These are phyloP conservation scores for Ctenosaura bakeri DNA, from an alignment of 2,797 vertebrate species.

Conservation along the genomic window DNA sequence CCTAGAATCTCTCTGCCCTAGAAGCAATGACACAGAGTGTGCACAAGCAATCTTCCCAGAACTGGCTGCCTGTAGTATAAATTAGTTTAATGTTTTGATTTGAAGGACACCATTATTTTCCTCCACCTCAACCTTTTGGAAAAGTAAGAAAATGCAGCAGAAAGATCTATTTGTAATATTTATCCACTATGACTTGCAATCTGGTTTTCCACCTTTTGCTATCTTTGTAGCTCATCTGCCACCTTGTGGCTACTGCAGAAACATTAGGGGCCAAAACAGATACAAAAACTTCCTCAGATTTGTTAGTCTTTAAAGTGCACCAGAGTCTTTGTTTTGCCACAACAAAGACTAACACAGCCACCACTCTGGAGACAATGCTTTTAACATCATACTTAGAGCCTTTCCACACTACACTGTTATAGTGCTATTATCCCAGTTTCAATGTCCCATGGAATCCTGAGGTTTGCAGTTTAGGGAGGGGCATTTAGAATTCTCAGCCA, in stretches of 20 bases:
- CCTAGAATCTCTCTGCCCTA: neutral
- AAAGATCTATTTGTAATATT: neutral
- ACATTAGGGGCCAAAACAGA: conserved; percentile 15
- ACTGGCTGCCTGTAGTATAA: neutral
- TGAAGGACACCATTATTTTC: neutral
- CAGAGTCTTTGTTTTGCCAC: neutral
- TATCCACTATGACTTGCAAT: conserved; percentile 20
- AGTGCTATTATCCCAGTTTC: no score
- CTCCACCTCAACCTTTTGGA: neutral
- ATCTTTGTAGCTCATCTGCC: conserved; percentile 76
- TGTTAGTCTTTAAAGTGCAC: neutral
- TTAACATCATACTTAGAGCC: neutral
- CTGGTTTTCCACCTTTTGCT: conserved; percentile 24
- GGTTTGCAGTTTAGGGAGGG: no score
- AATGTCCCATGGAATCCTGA: no score
- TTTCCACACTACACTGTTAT: no score
- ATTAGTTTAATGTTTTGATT: conserved; percentile 1
- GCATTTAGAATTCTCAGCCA: no score
- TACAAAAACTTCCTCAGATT: neutral
- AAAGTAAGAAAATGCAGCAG: conserved; percentile 15
- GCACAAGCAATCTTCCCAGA: neutral
- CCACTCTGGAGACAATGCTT: neutral
- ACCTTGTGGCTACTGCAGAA: conserved; percentile 68
- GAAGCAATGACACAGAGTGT: neutral
- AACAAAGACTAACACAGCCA: neutral